phyloP scores from a whole-genome alignment of 2,113 vertebrate genomes.

The Thomomys bottae region DNA sequence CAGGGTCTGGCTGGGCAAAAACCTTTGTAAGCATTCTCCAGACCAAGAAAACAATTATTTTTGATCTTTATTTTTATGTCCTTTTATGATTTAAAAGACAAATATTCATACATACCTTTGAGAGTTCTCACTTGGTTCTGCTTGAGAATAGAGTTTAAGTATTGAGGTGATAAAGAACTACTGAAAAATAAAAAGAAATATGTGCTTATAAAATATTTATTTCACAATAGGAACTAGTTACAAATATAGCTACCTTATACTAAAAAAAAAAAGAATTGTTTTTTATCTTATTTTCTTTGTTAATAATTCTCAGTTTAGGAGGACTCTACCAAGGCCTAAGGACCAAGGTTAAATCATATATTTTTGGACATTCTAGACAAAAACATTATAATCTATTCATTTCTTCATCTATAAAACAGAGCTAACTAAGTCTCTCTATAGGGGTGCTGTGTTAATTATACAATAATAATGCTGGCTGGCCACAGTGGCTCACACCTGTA shows the following conservation, averaged over 20 bases:
- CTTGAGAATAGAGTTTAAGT: conserved; percentile 90
- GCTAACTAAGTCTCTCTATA: conserved; percentile 44
- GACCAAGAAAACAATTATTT: not conserved
- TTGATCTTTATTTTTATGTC: not conserved
- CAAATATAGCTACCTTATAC: not conserved
- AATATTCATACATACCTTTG: conserved; percentile 89
- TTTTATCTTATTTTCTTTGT: conserved; percentile 51
- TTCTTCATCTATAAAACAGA: conserved; percentile 55
- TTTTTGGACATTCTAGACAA: conserved; percentile 27
- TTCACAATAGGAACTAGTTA: conserved; percentile 19
- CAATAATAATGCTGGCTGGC: conserved; percentile 28
- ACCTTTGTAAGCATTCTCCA: too few species aligned
- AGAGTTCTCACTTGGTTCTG: conserved; percentile 91
- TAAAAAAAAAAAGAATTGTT: conserved; percentile 27
- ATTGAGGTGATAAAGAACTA: conserved; percentile 94
- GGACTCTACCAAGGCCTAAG: not conserved
- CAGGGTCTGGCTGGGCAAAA: too few species aligned
- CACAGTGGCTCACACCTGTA: too few species aligned
- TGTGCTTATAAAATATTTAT: conserved; percentile 15
- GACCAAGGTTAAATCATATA: conserved; percentile 32
- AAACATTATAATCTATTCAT: conserved; percentile 58
- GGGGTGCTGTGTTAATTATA: conserved; percentile 15
- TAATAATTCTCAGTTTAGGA: conserved; percentile 47
- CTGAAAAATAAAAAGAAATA: conserved; percentile 85
- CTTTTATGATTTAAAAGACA: conserved; percentile 25